These are phyloP conservation scores for Sarcophaga variegata DNA, from an alignment of 2,888 invertebrate species.

Conservation along the genomic window DNA sequence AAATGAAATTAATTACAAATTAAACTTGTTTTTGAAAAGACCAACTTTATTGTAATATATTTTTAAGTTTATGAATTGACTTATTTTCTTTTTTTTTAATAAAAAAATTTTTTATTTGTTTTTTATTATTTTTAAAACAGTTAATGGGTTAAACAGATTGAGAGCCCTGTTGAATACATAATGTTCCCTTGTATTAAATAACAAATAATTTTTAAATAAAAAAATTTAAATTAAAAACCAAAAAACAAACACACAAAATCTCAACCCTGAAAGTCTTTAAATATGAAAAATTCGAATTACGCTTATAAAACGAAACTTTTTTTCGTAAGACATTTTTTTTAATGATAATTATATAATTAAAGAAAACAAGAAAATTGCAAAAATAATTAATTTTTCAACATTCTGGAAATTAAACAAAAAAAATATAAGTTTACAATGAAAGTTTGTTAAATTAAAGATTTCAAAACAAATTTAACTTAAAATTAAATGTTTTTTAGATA, in stretches of 20 bases:
- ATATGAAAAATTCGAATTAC: constrained; percentile 61
- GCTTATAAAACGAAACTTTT: constrained; percentile 69
- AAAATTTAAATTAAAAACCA: background rate
- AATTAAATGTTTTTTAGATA: constrained; percentile 62
- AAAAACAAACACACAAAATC: constrained; percentile 23
- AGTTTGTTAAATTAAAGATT: background rate
- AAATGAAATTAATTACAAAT: too few relatives aligned
- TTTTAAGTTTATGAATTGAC: too few relatives aligned
- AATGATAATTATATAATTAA: background rate
- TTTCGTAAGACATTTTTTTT: constrained; percentile 64
- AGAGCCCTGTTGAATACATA: constrained; percentile 65
- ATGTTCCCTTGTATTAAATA: constrained; percentile 54
- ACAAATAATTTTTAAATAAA: constrained; percentile 4
- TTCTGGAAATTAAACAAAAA: background rate
- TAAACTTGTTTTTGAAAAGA: too few relatives aligned
- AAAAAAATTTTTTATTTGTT: too few relatives aligned
- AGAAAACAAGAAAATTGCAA: background rate
- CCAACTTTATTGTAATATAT: too few relatives aligned
- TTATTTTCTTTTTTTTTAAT: too few relatives aligned
- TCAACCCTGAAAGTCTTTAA: constrained; percentile 49
- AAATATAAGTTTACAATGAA: background rate
- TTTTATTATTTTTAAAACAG: too few relatives aligned
- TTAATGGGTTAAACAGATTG: constrained; percentile 23
- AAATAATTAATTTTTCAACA: too few relatives aligned
- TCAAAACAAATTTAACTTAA: constrained; percentile 22